These are phyloP conservation scores for Galeruca laticollis DNA, from an alignment of 2,888 invertebrate species.

Conservation along the genomic window DNA sequence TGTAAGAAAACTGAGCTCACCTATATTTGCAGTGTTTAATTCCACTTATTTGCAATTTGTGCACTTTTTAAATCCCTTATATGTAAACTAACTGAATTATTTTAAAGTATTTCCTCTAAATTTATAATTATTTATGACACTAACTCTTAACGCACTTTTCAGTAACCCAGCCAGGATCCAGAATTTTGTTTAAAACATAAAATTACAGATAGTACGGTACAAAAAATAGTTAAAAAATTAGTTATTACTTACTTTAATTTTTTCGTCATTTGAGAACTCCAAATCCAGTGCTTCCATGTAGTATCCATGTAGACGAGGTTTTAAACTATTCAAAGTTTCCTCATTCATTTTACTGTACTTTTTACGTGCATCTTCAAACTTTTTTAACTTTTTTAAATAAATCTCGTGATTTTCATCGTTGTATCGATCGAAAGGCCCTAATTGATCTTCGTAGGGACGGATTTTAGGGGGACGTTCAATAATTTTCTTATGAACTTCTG, in stretches of 20 bases:
- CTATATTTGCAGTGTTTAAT: no score
- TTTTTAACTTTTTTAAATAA: slow-evolving; percentile 53
- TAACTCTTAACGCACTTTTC: no score
- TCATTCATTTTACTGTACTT: slow-evolving; percentile 55
- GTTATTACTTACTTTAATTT: slow-evolving; percentile 20
- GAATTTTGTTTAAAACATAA: no score
- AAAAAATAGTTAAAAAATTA: no score
- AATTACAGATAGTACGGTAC: no score
- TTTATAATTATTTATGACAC: no score
- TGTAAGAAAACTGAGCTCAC: no score
- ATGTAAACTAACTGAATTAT: no score
- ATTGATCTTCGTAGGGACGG: slow-evolving; percentile 51
- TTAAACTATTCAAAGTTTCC: slow-evolving; percentile 51
- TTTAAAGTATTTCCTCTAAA: no score
- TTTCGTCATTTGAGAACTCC: slow-evolving; percentile 49
- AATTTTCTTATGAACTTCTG: slow-evolving; percentile 56
- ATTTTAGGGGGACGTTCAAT: slow-evolving; percentile 45
- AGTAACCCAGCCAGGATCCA: no score
- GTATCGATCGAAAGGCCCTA: slow-evolving; percentile 54
- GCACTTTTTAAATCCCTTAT: no score
- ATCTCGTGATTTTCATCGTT: slow-evolving; percentile 56
- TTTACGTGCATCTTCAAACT: slow-evolving; percentile 52
- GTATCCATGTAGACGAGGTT: slow-evolving; percentile 50
- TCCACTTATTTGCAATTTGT: no score
- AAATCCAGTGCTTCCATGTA: slow-evolving; percentile 51